These are phyloP conservation scores for Hirtodrosophila confusa DNA, from an alignment of 2,888 invertebrate genomes.

Conservation along the genomic window DNA sequence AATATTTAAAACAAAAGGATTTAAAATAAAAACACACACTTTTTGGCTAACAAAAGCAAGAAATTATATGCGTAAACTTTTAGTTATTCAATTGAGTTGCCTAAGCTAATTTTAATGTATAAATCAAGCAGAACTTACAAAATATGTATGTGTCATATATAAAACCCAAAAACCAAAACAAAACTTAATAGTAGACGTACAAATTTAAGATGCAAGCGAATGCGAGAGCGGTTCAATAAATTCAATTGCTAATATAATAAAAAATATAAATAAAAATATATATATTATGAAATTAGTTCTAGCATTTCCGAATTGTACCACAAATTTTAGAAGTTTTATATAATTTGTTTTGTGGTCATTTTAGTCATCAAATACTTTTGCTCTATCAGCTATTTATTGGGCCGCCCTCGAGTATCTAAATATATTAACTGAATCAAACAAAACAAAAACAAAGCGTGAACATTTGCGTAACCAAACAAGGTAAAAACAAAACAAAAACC, in stretches of 20 bases:
- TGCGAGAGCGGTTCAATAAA: constrained; percentile 39
- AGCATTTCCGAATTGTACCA: not conserved
- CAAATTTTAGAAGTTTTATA: constrained; percentile 1
- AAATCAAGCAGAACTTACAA: constrained; percentile 56
- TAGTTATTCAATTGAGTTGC: constrained; percentile 56
- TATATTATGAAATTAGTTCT: constrained; percentile 24
- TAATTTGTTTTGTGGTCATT: not conserved
- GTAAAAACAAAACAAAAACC: constrained; percentile 50
- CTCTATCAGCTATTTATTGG: constrained; percentile 18
- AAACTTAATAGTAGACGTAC: constrained; percentile 61
- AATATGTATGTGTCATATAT: constrained; percentile 50
- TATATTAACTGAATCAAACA: constrained; percentile 46
- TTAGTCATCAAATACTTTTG: not conserved
- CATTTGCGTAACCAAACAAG: constrained; percentile 76
- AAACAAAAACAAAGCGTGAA: constrained; percentile 64
- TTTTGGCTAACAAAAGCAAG: constrained; percentile 37
- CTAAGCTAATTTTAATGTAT: constrained; percentile 54
- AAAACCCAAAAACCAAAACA: constrained; percentile 19
- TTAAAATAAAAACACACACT: constrained; percentile 36
- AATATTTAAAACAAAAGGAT: constrained; percentile 68
- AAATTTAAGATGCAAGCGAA: constrained; percentile 55
- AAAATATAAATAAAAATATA: constrained; percentile 18
- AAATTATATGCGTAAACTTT: constrained; percentile 21
- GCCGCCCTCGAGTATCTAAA: constrained; percentile 24
- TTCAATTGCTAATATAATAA: not conserved